Percentiles rank a stretch among this genome's conserved stretches.
These are phyloP conservation scores for Caenorhabditis sp. DNA, from an alignment of 2,888 invertebrate genomes.

Conservation along the genomic window DNA sequence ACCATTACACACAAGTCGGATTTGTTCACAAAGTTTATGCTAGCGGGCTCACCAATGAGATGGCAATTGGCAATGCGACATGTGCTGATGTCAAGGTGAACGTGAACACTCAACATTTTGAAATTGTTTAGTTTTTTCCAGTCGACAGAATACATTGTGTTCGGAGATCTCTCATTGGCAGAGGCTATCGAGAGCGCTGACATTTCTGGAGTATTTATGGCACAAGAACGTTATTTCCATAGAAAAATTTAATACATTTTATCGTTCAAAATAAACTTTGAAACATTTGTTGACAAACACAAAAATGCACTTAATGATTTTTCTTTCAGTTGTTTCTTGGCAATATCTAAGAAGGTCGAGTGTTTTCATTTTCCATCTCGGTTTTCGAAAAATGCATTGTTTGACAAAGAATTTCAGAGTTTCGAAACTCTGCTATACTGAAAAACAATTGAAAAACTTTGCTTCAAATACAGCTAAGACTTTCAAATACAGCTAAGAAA, in stretches of 20 bases:
- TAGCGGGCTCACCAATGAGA: slow-evolving; percentile 7
- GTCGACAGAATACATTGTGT: slow-evolving; percentile 35
- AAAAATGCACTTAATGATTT: neutral
- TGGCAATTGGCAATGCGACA: slow-evolving; percentile 1
- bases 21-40: slow-evolving; percentile 19
- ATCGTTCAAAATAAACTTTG: neutral
- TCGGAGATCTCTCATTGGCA: slow-evolving; percentile 23
- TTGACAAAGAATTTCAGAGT: too few species aligned
- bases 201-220: slow-evolving; percentile 28
- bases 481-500: too few species aligned
- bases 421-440: too few species aligned
- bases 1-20: slow-evolving; percentile 34
- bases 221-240: slow-evolving; percentile 31
- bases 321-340: neutral
- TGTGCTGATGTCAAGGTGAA: slow-evolving; percentile 31
- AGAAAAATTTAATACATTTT: neutral
- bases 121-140: slow-evolving; percentile 13
- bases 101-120: slow-evolving; percentile 8
- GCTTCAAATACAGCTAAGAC: too few species aligned
- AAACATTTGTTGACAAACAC: neutral
- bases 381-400: neutral
- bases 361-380: neutral
- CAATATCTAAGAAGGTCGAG: too few species aligned
- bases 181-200: slow-evolving; percentile 22
- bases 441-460: too few species aligned